Conservation (phyloP, 2,888 invertebrate species). For the Drosophila rubida region DNA sequence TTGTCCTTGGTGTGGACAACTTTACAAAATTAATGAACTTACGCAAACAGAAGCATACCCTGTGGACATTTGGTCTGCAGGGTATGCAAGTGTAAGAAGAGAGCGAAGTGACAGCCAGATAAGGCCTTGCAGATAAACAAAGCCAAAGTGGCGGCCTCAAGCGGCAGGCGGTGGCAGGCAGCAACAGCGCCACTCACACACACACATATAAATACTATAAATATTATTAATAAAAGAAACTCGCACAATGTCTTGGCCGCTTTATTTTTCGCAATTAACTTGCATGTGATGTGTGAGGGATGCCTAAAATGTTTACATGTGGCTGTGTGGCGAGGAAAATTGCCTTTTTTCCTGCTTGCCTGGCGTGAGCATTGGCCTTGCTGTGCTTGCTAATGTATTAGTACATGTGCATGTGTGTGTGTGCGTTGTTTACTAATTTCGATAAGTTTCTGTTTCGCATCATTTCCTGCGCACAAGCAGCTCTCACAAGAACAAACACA, state of each 20-base stretch:
- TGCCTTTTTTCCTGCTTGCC: conserved; percentile 58
- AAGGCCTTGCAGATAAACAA: conserved; percentile 74
- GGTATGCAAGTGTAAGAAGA: conserved; percentile 34
- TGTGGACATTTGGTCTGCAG: conserved; percentile 1
- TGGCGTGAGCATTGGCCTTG: conserved; percentile 72
- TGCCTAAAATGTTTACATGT: conserved; percentile 71
- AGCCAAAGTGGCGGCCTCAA: conserved; percentile 25
- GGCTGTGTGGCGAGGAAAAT: conserved; percentile 61
- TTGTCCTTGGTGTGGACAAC: background rate
- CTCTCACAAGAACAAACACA: conserved; percentile 45
- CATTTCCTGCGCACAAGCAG: conserved; percentile 69
- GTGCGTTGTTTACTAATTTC: conserved; percentile 66
- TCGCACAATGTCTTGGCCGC: conserved; percentile 42
- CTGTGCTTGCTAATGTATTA: conserved; percentile 16
- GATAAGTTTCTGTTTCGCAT: conserved; percentile 69
- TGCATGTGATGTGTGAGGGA: conserved; percentile 8
- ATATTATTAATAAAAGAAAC: conserved; percentile 60
- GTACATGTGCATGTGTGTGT: conserved; percentile 20
- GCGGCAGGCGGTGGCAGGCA: conserved; percentile 5
- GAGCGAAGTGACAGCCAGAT: conserved; percentile 65
- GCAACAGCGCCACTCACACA: conserved; percentile 28
- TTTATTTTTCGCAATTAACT: conserved; percentile 51
- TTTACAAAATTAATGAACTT: background rate
- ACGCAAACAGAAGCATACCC: conserved; percentile 14
- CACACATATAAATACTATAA: conserved; percentile 6